These are phyloP conservation scores for Apodemus sylvaticus DNA, from an alignment of 2,113 vertebrate genomes.

Conservation along the genomic window DNA sequence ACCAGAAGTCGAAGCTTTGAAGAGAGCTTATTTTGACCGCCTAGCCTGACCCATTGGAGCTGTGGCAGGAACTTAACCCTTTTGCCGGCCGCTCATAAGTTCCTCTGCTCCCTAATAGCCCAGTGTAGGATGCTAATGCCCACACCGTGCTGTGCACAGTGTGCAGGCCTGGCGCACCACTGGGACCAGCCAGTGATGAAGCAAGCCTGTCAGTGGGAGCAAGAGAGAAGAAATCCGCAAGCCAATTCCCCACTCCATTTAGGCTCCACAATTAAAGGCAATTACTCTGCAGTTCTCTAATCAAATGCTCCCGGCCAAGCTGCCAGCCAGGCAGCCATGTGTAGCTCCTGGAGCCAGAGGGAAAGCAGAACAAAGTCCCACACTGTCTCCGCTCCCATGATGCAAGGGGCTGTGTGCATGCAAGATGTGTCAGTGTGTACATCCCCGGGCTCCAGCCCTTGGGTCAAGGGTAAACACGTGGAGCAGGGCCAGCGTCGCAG, in stretches of 20 bases:
- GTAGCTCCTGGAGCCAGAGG: conserved; percentile 57
- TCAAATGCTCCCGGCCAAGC: conserved; percentile 76
- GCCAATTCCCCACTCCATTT: conserved; percentile 79
- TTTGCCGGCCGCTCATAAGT: neutral
- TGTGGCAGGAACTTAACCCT: neutral
- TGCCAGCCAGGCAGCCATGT: conserved; percentile 74
- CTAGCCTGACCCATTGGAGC: neutral
- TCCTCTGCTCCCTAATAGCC: neutral
- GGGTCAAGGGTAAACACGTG: neutral
- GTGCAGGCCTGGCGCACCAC: neutral
- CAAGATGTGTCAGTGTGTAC: neutral
- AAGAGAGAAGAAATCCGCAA: conserved; percentile 50
- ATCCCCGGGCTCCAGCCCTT: rapidly evolving
- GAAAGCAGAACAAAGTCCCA: conserved; percentile 50
- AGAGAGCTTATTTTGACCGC: neutral
- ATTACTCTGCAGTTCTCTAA: conserved; percentile 77
- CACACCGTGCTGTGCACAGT: neutral
- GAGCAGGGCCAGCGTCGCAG: neutral
- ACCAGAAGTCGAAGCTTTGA: neutral
- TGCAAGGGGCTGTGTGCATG: neutral
- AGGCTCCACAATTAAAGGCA: conserved; percentile 79
- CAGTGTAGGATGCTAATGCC: neutral
- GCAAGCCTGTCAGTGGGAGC: conserved; percentile 31
- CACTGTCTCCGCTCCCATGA: neutral
- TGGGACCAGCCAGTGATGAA: neutral